Percentiles rank a stretch among this genome's conserved stretches.
phyloP scores from a whole-genome alignment of 2,797 vertebrate species.

The Todus mexicanus region DNA sequence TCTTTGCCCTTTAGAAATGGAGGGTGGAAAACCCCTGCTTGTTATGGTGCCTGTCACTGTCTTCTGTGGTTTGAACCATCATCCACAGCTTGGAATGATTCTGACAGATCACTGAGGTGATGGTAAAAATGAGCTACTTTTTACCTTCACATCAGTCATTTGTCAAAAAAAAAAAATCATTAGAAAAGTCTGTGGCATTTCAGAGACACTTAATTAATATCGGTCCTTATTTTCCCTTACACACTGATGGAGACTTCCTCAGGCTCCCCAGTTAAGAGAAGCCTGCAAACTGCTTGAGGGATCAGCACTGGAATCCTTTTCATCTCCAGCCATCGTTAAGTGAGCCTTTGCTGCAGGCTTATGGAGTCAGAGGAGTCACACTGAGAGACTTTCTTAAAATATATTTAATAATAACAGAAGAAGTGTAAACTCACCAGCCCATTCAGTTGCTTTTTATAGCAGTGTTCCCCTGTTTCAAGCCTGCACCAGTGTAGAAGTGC shows the following conservation, averaged over 20 bases:
- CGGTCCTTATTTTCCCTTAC: neutral
- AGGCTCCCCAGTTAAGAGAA: conserved; percentile 12
- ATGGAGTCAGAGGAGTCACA: neutral
- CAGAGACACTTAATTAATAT: neutral
- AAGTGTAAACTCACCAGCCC: neutral
- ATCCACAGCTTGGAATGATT: neutral
- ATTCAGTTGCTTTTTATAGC: neutral
- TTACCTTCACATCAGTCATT: neutral
- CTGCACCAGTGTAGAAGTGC: neutral
- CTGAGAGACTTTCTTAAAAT: neutral
- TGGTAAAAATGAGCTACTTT: neutral
- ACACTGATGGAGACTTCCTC: neutral
- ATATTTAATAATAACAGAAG: conserved; percentile 9
- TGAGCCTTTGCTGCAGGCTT: neutral
- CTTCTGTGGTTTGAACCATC: neutral
- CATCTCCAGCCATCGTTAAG: neutral
- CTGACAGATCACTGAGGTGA: neutral
- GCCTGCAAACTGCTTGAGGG: neutral
- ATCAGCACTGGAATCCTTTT: conserved; percentile 19
- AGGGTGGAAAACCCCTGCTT: neutral
- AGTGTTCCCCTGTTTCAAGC: neutral
- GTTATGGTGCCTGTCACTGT: neutral
- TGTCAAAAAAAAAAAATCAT: neutral
- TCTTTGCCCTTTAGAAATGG: neutral
- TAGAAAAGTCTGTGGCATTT: neutral